These are phyloP conservation scores for Exephanes ischioxanthus DNA, from an alignment of 2,888 invertebrate genomes.

Conservation along the genomic window DNA sequence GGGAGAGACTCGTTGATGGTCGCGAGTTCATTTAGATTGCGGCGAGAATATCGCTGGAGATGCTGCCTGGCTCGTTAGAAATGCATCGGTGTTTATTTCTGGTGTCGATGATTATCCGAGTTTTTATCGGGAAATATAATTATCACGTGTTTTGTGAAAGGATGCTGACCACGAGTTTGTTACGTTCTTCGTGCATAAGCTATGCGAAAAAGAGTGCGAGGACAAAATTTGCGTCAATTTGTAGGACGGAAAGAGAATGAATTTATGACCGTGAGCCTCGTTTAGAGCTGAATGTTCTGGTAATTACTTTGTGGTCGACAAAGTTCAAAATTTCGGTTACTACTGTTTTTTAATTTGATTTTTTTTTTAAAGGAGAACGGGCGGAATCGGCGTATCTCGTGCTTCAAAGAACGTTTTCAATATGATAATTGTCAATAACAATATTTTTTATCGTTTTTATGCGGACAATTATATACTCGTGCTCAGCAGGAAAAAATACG, in stretches of 20 bases:
- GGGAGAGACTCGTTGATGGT: conserved; percentile 45
- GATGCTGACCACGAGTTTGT: not conserved
- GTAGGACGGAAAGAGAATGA: conserved; percentile 33
- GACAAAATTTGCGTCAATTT: conserved; percentile 34
- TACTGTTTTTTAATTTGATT: not conserved
- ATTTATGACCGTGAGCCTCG: conserved; percentile 44
- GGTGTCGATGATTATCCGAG: conserved; percentile 10
- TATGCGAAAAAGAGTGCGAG: conserved; percentile 21
- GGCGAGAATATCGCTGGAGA: conserved; percentile 12
- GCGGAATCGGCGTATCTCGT: not conserved
- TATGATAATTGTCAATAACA: not conserved
- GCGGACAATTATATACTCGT: not conserved
- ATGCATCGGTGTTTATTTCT: conserved; percentile 2
- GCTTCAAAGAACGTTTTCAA: not conserved
- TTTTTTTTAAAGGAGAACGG: not conserved
- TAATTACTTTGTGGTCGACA: not conserved
- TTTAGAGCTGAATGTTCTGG: conserved; percentile 16
- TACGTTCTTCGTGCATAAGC: not conserved
- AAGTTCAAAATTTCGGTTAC: not conserved
- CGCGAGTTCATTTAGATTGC: conserved; percentile 50
- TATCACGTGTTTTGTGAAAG: conserved; percentile 23
- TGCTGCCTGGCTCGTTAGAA: not conserved
- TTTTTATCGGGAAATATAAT: conserved; percentile 32
- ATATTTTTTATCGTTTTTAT: not conserved
- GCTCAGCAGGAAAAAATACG: not conserved